Evolutionary conservation across 2,888 invertebrate species (phyloP), one percentile per base, ranked within the genome.

Genomic region (Nysson spinosus): DNA sequence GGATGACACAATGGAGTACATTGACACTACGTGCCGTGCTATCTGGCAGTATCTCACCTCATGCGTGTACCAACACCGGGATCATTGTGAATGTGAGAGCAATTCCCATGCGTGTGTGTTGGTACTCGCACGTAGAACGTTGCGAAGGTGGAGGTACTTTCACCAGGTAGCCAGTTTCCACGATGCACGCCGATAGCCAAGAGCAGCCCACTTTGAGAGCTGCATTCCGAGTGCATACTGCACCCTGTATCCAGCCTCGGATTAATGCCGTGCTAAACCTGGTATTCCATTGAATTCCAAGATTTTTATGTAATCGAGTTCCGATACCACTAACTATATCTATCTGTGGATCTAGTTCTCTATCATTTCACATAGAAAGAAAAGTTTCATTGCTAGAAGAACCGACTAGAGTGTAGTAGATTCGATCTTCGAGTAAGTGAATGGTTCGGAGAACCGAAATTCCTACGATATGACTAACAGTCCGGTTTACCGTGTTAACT

Each of bases 1-100:
- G 65, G 72, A 80, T 80, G 80, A 79, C 80, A 78, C 81, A 77
- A 79, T 79, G 75, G 75, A 78, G 80, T 80, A 75, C 80, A 75
- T 80, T 81, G 80, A 81, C 81, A 81, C 79, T 78, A 67, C 74
- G 67, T 79, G 77, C 74, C 68, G 52, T 58, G 64, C 69, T 75
- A 79, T 78, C 77, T 73, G 72, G 61, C 71, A 72, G 70, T 71
- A 72, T 78, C 72, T 76, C 69, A 69, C 68, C 49, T 75, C 69
- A 35, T 39, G 54, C 61, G 40, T 43, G 52, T 39, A 24, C 56
- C 42, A 28, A 17, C 37, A 43, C 28, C n/a, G 40, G 22, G n/a
- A 24, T 37, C 30, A 42, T 26, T 50, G 32, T 14, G 26, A 34
- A 44, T 55, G 62, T 40, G 46, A 56, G 57, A 22, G 40, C 62